Base-by-base conservation (phyloP, 2,113 vertebrate species). In the Gallinago jamesoni region DNA sequence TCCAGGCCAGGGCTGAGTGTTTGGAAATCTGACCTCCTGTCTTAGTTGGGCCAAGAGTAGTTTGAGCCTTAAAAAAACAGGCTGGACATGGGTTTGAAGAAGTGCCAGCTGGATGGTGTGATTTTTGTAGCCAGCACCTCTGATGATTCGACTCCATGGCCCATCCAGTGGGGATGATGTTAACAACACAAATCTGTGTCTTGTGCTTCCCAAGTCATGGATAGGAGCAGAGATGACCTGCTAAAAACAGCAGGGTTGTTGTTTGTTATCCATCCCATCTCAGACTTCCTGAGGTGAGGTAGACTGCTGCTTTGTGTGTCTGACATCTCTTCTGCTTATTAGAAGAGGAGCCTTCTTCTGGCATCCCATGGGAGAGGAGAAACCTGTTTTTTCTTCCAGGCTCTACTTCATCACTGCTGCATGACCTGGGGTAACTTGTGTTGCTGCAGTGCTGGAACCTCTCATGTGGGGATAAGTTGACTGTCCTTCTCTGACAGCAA, bases 201-300 rank as follows among this genome's bases (percentile, higher is more conserved):
- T 92, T 7, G 1, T 12, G 19, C 39, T 83, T 60, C 28, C 27
- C 0, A 0, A 9, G 41, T 62, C 12, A 2, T 2, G 19, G 37
- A n/a, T 69, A 19, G 59, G 47, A 72, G 27, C 28, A 67, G 48
- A 48, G 24, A 14, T 0, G 1, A 33, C 45, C 33, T 15, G 39
- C 57, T 84, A 31, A 63, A 33, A 39, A 7, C 18, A 22, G 21
- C 74, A 9, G 3, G 28, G 15, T 59, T 3, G 15, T 56, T 57
- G 37, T 87, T 56, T 57, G 37, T 87, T 88, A 50, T 7, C n/a
- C 12, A 30, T 48, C 63, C 48, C 4, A 2, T 35, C 80, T 85
- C 70, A 48, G 62, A 48, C 17, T 57, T 33, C 19, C 27, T 57
- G 57, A 52, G 53, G n/a, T 68, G 75, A 47, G 53, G 53, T 10